Evolutionary conservation across 2,113 vertebrate species (phyloP), one percentile per base, ranked within the genome.

Genomic region (Rhipidura dahli): DNA sequence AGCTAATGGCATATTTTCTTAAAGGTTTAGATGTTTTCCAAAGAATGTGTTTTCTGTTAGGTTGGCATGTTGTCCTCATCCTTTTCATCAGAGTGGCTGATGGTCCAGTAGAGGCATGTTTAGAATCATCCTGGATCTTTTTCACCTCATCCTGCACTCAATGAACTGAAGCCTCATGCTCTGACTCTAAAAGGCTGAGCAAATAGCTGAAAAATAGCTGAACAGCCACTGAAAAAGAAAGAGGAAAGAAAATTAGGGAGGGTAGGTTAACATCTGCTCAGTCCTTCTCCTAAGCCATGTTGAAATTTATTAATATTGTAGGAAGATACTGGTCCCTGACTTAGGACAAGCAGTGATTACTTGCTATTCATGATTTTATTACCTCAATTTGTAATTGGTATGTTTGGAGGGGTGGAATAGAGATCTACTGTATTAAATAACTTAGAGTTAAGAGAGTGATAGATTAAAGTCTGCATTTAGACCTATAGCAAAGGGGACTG

Each of bases 1-100:
- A 61, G 51, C 5, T 65, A 72, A 90, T 86, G 59, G 22, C 44
- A 11, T 80, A 37, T 89, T 89, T 97, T 87, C 80, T 83, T 86
- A 64, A 85, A 71, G n/a, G 23, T 33, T 60, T 95, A 79, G 89
- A 92, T 95, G 47, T 66, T 95, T 91, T 90, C 72, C 40, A 61
- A 40, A 54, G 7, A 82, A 26, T n/a, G 19, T 70, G 8, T 71
- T 82, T 94, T 89, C 53, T 56, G 39, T 71, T 80, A 79, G 45
- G 49, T 57, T 89, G 84, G 44, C 33, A 7, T 66, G n/a, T 84
- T 86, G 53, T 82, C 28, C 54, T 93, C 0, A 2, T 60, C 31
- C 14, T 12, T 61, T 88, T 70, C 37, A 59, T 68, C 42, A 63
- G 51, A 88, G 44, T 84, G 85, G 53, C 63, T 94, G 59, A 89